Percentiles rank a stretch among this genome's conserved stretches.
Conservation (phyloP, 2,113 vertebrate species). For the Patagioenas fasciata region DNA sequence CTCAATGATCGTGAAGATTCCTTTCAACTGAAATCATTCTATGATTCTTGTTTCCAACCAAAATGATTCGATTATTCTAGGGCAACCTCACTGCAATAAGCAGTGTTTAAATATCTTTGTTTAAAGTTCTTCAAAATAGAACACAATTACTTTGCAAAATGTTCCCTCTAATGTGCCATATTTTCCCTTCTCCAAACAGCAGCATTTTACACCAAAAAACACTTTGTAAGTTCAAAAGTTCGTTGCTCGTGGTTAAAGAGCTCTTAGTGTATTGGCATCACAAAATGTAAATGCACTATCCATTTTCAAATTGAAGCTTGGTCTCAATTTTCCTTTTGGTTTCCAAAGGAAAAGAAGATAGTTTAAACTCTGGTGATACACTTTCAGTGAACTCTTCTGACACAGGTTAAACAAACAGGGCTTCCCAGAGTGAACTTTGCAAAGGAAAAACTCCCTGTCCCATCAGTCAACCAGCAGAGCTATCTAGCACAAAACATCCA, state of each 20-base stretch:
- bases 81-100: too few relatives aligned
- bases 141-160: rapidly evolving
- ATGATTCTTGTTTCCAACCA: too few relatives aligned
- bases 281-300: neutral
- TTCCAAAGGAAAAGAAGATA: neutral
- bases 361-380: rapidly evolving
- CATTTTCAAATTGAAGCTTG: neutral
- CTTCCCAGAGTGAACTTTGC: neutral
- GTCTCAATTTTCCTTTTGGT: neutral
- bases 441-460: neutral
- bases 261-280: neutral
- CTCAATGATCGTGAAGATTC: too few relatives aligned
- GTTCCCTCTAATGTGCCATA: neutral
- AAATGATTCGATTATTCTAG: too few relatives aligned
- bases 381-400: neutral
- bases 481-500: neutral
- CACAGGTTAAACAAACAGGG: neutral
- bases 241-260: neutral
- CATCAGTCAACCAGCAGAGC: neutral
- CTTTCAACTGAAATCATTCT: too few relatives aligned
- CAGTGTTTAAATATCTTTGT: too few relatives aligned
- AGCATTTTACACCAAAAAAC: neutral
- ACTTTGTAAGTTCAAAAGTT: neutral
- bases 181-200: neutral
- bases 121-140: neutral